Base-by-base conservation (phyloP, 1,140 invertebrate genomes). In the Camponotus vicinus region DNA sequence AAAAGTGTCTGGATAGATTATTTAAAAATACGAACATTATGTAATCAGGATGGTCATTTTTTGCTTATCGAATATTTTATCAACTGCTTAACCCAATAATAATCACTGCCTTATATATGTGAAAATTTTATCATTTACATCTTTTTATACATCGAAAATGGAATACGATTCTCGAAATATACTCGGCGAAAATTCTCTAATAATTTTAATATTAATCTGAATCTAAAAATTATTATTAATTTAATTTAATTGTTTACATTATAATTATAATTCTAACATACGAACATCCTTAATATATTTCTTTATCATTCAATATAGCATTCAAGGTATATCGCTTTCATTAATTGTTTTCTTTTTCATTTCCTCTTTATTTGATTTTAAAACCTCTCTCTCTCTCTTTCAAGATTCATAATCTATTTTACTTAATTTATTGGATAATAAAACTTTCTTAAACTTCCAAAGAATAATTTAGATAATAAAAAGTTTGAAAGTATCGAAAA, bases 11-110 rank as follows among this genome's bases (percentile, higher is more conserved):
- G 34, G n/a, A 37, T 32, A 45, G 34, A 70, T 64, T 61, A 75
- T 49, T 83, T 75, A 75, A 75, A 82, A 75, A 13, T 37, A 21
- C 9, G 42, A 34, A 59, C 13, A 27, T 18, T 71, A 45, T 59
- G 55, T 18, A 73, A 27, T 11, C 49, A 32, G 42, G 5, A 4
- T 45, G 7, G 37, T 9, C 27, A 27, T 15, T 34, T 37, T 67
- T 79, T 32, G 32, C 40, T 52, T n/a, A 8, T 5, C 40, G 15
- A 80, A 69, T 18, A 40, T 57, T 40, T 40, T 80, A 21, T 57
- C 64, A 42, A 69, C 37, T 21, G 21, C 15, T 80, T 32, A 45
- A 78, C 34, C 34, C 18, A 49, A 55, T 80, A 70, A 70, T 21
- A 21, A 66, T 32, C 18, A 42, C 11, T 8, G 27, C 55, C 2